Evolutionary conservation across 2,113 vertebrate species (phyloP).

Genomic region (Scomber colias): DNA sequence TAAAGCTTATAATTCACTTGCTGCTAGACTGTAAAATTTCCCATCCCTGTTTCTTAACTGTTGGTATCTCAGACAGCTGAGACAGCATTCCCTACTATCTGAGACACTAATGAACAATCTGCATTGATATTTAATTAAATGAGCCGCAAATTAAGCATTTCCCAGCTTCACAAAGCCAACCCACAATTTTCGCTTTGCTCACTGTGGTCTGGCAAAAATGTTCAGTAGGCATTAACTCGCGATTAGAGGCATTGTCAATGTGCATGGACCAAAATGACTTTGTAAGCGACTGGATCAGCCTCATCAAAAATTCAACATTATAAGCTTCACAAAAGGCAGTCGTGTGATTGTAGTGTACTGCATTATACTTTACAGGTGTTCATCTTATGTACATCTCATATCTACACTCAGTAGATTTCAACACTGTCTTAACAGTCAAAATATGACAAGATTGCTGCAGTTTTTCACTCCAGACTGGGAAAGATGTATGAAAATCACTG

Average conservation of each 20-base stretch:
- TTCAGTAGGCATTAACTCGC: conserved; percentile 8
- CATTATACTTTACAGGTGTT: neutral
- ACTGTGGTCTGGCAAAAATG: conserved; percentile 18
- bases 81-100: neutral
- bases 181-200: conserved; percentile 17
- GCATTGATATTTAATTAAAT: conserved; percentile 16
- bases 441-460: neutral
- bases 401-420: neutral
- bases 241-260: neutral
- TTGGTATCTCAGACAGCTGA: conserved; percentile 3
- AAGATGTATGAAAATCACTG: neutral
- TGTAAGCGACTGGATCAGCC: neutral
- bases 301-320: neutral
- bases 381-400: neutral
- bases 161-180: conserved; percentile 21
- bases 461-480: neutral
- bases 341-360: neutral
- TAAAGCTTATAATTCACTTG: conserved; percentile 17
- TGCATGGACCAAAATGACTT: conserved; percentile 2
- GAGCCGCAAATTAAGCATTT: conserved; percentile 26
- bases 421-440: conserved; percentile 3
- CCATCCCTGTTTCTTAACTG: neutral
- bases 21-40: neutral
- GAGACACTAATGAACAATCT: conserved; percentile 28
- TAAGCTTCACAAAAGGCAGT: neutral